phyloP scores from a whole-genome alignment of 2,113 vertebrate species.

The Poicephalus meyeri region DNA sequence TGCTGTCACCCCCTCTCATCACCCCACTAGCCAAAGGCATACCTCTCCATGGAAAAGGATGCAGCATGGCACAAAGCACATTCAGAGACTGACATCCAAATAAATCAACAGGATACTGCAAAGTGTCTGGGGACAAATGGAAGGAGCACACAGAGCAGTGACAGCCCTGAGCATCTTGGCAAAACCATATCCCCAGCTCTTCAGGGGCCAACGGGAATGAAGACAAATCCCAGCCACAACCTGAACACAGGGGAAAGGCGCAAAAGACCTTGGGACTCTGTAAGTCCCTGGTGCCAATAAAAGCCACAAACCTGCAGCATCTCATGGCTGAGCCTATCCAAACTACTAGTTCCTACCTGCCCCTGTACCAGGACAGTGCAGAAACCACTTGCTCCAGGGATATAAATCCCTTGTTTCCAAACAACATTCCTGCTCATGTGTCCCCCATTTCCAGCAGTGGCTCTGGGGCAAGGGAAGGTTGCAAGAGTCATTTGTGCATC shows the following conservation, averaged over 20 bases:
- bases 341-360: rapidly evolving
- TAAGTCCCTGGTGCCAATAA: too few species aligned
- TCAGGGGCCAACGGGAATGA: rapidly evolving
- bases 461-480: rapidly evolving
- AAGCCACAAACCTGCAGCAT: not conserved
- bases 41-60: not conserved
- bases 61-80: not conserved
- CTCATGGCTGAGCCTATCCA: rapidly evolving
- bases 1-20: not conserved
- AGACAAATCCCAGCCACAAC: not conserved
- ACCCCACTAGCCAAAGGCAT: not conserved
- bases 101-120: not conserved
- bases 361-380: not conserved
- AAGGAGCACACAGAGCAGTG: rapidly evolving
- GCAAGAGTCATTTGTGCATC: not conserved
- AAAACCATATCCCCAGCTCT: not conserved
- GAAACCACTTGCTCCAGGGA: rapidly evolving
- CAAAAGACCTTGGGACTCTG: not conserved
- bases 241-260: rapidly evolving
- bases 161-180: not conserved
- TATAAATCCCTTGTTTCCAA: not conserved
- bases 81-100: not conserved
- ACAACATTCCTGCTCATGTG: rapidly evolving
- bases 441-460: not conserved
- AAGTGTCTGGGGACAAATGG: not conserved